Evolutionary conservation across 2,113 vertebrate species (phyloP).

Genomic region (Macaca fascicularis): T2T-MFA8v1.1 NC_088379.1:24995501-24996000

Average conservation of each 20-base stretch:
- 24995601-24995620: constrained; percentile 69
- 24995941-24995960: constrained; percentile 15
- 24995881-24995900: neutral
- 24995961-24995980: constrained; percentile 60
- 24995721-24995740: constrained; percentile 12
- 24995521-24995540: constrained; percentile 40
- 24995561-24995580: constrained; percentile 63
- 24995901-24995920: constrained; percentile 1
- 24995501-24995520: constrained; percentile 13
- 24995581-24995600: constrained; percentile 19
- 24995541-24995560: constrained; percentile 50
- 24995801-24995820: constrained; percentile 37
- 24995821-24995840: neutral
- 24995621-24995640: constrained; percentile 58
- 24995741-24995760: constrained; percentile 74
- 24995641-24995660: constrained; percentile 17
- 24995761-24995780: neutral
- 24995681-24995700: neutral
- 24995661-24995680: constrained; percentile 55
- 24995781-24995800: constrained; percentile 13
- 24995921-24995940: neutral
- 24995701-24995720: constrained; percentile 24
- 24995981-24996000: constrained; percentile 44
- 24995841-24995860: constrained; percentile 21
- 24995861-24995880: constrained; percentile 30